A percentile compares a stretch with the other conserved stretches of the same genome.
These are phyloP conservation scores for Sitophilus oryzae DNA, from an alignment of 1,140 invertebrate genomes.

Conservation along the genomic window DNA sequence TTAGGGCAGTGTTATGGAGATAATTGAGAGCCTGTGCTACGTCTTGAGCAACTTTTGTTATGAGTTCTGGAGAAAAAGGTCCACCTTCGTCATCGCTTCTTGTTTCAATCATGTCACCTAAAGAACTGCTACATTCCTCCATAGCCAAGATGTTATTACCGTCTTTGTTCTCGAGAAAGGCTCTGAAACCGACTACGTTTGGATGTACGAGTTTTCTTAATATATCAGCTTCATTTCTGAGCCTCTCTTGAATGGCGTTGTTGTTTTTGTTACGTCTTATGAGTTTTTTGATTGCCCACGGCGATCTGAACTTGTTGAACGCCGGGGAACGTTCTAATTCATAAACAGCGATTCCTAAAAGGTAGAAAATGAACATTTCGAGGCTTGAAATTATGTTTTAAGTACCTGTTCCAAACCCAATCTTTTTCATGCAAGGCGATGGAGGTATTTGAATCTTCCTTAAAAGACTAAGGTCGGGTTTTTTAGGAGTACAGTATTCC, in stretches of 20 bases:
- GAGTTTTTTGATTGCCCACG: constrained; percentile 77
- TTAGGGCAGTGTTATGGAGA: constrained; percentile 63
- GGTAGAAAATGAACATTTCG: not conserved
- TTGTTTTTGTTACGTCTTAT: constrained; percentile 44
- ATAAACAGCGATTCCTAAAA: constrained; percentile 68
- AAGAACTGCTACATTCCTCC: constrained; percentile 60
- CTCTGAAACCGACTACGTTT: constrained; percentile 78
- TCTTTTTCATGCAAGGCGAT: constrained; percentile 60
- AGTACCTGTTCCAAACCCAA: constrained; percentile 71
- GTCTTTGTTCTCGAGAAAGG: constrained; percentile 54
- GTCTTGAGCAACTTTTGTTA: constrained; percentile 60
- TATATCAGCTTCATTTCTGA: constrained; percentile 65
- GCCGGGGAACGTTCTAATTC: constrained; percentile 65
- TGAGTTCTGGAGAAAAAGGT: constrained; percentile 57
- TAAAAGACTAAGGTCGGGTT: constrained; percentile 1
- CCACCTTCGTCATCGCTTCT: constrained; percentile 51
- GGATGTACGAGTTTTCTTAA: constrained; percentile 68
- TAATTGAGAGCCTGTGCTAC: constrained; percentile 69
- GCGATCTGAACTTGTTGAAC: constrained; percentile 59
- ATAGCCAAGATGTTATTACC: constrained; percentile 63
- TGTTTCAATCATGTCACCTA: constrained; percentile 68
- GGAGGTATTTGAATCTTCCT: constrained; percentile 49
- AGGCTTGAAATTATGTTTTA: constrained; percentile 14
- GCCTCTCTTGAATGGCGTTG: constrained; percentile 48
- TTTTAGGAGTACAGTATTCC: constrained; percentile 17